Evolutionary conservation across 2,113 vertebrate species (phyloP).

Genomic region (Capreolus pygargus): DNA sequence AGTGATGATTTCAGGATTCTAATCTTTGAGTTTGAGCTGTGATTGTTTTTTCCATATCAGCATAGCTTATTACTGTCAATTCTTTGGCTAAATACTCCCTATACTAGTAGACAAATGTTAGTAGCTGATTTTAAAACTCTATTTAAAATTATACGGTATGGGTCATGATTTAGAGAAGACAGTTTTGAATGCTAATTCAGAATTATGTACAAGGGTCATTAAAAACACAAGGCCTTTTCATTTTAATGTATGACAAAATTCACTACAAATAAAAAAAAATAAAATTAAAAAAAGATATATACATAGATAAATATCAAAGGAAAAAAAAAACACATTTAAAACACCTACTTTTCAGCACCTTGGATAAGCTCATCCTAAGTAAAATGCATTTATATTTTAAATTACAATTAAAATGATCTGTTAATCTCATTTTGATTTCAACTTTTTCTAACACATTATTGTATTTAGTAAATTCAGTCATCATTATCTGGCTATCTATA

Average conservation of each 20-base stretch:
- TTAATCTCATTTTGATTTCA: not conserved
- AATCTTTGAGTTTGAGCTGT: not conserved
- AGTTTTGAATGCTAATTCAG: not conserved
- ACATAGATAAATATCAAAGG: too few species aligned
- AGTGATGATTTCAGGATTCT: not conserved
- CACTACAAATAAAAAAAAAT: too few species aligned
- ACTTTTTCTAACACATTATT: not conserved
- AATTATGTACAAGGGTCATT: not conserved
- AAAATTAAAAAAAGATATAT: too few species aligned
- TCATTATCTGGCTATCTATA: not conserved
- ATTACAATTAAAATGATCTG: conserved; percentile 8
- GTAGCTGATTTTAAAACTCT: not conserved
- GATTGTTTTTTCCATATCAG: not conserved
- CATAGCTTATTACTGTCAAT: not conserved
- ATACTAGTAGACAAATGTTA: not conserved
- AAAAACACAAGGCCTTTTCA: too few species aligned
- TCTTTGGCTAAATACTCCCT: not conserved
- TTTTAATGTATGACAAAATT: too few species aligned
- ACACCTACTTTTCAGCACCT: not conserved
- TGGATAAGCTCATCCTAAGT: not conserved
- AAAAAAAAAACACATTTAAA: not conserved
- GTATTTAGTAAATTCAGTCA: not conserved
- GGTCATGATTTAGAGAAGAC: not conserved
- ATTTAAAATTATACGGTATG: not conserved
- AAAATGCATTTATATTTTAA: not conserved